Percentiles rank a stretch among this genome's conserved stretches.
phyloP scores from a whole-genome alignment of 1,140 invertebrate species.

The Drosophila bifasciata region DNA sequence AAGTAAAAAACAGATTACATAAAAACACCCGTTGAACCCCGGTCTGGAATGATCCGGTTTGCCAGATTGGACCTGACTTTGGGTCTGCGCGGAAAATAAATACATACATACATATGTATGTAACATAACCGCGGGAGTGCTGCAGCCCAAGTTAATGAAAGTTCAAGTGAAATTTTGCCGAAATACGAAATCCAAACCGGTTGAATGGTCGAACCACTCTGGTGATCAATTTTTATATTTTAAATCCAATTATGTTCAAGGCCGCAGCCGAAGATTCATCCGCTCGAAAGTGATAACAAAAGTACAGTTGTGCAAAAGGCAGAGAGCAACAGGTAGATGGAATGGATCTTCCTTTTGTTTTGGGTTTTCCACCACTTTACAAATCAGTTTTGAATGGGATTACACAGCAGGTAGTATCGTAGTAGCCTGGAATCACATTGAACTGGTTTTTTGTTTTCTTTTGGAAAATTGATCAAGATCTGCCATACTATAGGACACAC shows the following conservation, averaged over 20 bases:
- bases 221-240: conserved; percentile 46
- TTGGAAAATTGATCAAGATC: conserved; percentile 6
- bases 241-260: conserved; percentile 66
- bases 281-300: not conserved
- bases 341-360: not conserved
- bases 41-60: conserved; percentile 63
- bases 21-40: conserved; percentile 38
- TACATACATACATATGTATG: no score
- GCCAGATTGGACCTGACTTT: conserved; percentile 36
- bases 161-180: conserved; percentile 76
- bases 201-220: conserved; percentile 50
- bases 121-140: conserved; percentile 49
- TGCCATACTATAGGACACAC: not conserved
- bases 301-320: conserved; percentile 32
- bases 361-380: conserved; percentile 19
- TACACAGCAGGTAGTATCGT: conserved; percentile 41
- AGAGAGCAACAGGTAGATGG: conserved; percentile 13
- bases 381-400: not conserved
- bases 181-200: conserved; percentile 54
- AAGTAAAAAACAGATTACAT: conserved; percentile 63
- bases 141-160: conserved; percentile 67
- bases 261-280: conserved; percentile 40
- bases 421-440: conserved; percentile 8
- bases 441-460: conserved; percentile 35
- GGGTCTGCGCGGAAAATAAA: conserved; percentile 3